Conservation (phyloP, 2,888 invertebrate genomes). For the Xylota sylvarum region DNA sequence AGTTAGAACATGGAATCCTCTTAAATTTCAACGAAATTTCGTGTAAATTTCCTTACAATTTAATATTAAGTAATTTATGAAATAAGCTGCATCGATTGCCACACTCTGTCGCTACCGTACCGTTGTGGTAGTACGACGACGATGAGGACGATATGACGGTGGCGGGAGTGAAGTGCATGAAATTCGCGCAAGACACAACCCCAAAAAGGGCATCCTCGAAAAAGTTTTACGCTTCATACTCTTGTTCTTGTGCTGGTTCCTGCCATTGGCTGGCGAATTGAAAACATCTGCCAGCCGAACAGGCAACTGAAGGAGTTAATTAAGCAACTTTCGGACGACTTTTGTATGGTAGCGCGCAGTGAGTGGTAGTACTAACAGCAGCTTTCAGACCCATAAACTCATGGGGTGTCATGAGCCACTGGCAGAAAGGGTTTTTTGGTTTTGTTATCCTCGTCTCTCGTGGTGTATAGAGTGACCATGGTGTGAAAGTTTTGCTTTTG, state of each 20-base stretch:
- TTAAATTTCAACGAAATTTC: slow-evolving; percentile 50
- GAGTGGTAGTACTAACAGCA: slow-evolving; percentile 36
- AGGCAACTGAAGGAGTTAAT: slow-evolving; percentile 75
- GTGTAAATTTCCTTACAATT: slow-evolving; percentile 60
- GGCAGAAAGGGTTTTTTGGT: slow-evolving; percentile 41
- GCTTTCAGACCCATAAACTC: slow-evolving; percentile 51
- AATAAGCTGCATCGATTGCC: slow-evolving; percentile 72
- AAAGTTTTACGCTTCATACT: slow-evolving; percentile 45
- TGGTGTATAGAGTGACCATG: slow-evolving; percentile 30
- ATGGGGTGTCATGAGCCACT: slow-evolving; percentile 51
- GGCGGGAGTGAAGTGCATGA: slow-evolving; percentile 35
- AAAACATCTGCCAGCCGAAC: slow-evolving; percentile 72
- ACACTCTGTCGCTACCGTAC: slow-evolving; percentile 41
- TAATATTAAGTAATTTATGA: slow-evolving; percentile 67
- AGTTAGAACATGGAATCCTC: slow-evolving; percentile 31
- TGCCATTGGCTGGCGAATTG: slow-evolving; percentile 51
- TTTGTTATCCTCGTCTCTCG: slow-evolving; percentile 18
- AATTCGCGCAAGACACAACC: slow-evolving; percentile 50
- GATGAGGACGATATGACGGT: no score
- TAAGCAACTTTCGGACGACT: slow-evolving; percentile 71
- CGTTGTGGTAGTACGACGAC: slow-evolving; percentile 34
- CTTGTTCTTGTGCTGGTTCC: slow-evolving; percentile 23
- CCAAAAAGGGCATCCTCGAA: slow-evolving; percentile 31
- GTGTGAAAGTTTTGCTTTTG: slow-evolving; percentile 46
- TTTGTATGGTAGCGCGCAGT: slow-evolving; percentile 46